Conservation (phyloP, 2,797 vertebrate species). For the Melanotaenia maccullochi region DNA sequence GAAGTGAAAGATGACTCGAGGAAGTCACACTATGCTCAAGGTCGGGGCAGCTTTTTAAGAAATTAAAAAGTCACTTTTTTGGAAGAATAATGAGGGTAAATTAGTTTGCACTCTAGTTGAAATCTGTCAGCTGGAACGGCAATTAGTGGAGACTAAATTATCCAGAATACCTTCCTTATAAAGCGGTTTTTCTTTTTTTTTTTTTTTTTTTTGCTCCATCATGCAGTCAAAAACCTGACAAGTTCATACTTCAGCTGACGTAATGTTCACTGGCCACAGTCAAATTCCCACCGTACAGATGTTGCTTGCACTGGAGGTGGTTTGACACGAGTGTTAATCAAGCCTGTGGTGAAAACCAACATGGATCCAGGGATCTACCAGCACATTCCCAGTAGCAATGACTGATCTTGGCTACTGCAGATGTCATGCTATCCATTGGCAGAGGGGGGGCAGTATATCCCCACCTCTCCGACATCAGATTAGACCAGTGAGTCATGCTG, state of each 20-base stretch:
- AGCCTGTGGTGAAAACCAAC: conserved; percentile 47
- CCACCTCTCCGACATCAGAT: conserved; percentile 46
- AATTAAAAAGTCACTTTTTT: conserved; percentile 31
- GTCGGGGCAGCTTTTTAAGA: conserved; percentile 13
- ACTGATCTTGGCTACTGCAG: conserved; percentile 70
- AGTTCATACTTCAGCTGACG: conserved; percentile 39
- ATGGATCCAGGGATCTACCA: conserved; percentile 56
- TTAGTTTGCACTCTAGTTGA: conserved; percentile 36
- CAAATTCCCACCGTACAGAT: conserved; percentile 30
- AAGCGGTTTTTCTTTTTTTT: background rate
- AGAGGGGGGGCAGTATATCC: conserved; percentile 78
- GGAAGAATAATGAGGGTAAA: conserved; percentile 18
- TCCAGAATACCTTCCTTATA: background rate
- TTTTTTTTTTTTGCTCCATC: conserved; percentile 16
- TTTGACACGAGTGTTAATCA: conserved; percentile 26
- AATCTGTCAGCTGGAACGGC: conserved; percentile 26
- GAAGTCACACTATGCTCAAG: conserved; percentile 25
- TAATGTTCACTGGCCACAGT: conserved; percentile 22
- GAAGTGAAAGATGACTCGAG: background rate
- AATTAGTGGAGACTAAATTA: background rate
- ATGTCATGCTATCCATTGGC: conserved; percentile 57
- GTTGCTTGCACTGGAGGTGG: conserved; percentile 41
- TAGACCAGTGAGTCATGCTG: conserved; percentile 69
- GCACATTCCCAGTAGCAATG: conserved; percentile 37
- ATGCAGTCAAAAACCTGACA: conserved; percentile 17